Conservation (phyloP, 2,113 vertebrate genomes). For the Rostratula benghalensis region DNA sequence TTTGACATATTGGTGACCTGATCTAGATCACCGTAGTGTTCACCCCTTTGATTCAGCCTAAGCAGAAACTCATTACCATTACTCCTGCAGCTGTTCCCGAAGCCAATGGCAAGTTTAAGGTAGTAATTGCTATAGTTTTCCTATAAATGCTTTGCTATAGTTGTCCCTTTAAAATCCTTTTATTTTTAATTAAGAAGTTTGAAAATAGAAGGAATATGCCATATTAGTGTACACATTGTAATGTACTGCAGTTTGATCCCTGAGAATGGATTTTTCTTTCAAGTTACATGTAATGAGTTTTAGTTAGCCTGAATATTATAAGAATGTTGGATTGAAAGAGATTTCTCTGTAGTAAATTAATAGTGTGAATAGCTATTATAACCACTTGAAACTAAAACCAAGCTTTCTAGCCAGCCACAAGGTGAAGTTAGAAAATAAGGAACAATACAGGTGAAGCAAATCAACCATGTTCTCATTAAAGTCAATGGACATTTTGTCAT, state of each 20-base stretch:
- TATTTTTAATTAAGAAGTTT: background rate
- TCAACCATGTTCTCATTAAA: slow-evolving; percentile 17
- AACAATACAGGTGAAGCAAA: background rate
- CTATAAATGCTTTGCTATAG: background rate
- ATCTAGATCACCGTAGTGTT: background rate
- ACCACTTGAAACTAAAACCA: background rate
- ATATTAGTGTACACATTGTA: background rate
- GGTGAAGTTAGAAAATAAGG: slow-evolving; percentile 22
- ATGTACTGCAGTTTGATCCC: background rate
- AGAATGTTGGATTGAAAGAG: background rate
- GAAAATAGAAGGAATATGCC: background rate
- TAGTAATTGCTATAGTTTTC: background rate
- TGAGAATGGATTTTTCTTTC: background rate
- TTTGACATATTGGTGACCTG: background rate
- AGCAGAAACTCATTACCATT: background rate
- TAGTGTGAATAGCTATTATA: background rate
- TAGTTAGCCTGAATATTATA: background rate
- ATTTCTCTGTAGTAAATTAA: slow-evolving; percentile 9
- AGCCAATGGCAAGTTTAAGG: background rate
- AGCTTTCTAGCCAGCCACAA: background rate
- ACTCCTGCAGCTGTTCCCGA: background rate
- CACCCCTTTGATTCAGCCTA: background rate
- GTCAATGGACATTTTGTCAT: background rate
- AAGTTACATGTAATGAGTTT: background rate
- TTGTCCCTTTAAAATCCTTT: background rate